Base-by-base conservation (phyloP, 2,797 vertebrate genomes). In the Acridotheres tristis region DNA sequence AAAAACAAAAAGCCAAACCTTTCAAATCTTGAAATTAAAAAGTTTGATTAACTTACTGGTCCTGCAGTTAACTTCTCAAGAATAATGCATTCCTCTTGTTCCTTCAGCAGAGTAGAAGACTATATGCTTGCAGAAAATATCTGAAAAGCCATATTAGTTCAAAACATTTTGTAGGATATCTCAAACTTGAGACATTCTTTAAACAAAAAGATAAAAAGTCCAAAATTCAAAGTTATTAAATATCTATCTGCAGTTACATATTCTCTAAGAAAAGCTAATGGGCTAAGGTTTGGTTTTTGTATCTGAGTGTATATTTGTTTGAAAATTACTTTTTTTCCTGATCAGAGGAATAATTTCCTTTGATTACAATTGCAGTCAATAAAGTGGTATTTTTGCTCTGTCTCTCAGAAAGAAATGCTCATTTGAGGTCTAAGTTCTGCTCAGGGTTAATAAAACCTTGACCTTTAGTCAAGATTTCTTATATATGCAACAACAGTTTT, bases 241-340 rank as follows among this genome's bases (percentile, higher is more conserved):
- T 32, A 55, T 5, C 1, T 36, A 13, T 34, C 30, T 55, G 17
- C 3, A 36, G 21, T 45, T 30, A 55, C 36, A 20, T 38, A 26
- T 65, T 89, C 57, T 63, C 20, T 36, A 36, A 62, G 10, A 54
- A 59, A 76, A 29, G 23, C 0, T 17, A 27, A 16, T 6, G 4
- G 10, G 1, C 2, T 75, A 43, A 32, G 48, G 7, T 11, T 57
- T 27, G 10, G 1, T 1, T 13, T 32, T 40, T 45, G 1, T 47
- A 29, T 25, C 3, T 23, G 5, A 48, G 2, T 69, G 7, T 5
- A 5, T 25, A 7, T 43, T 68, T 67, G 3, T 59, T 9, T 45
- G 38, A 81, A 57, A 71, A 42, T 26, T 50, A 18, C 26, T 66
- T 1, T 4, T 17, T 58, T 71, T 82, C 20, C n/a, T 71, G n/a